phyloP scores from a whole-genome alignment of 2,888 invertebrate genomes.

The Xestia xanthographa region DNA sequence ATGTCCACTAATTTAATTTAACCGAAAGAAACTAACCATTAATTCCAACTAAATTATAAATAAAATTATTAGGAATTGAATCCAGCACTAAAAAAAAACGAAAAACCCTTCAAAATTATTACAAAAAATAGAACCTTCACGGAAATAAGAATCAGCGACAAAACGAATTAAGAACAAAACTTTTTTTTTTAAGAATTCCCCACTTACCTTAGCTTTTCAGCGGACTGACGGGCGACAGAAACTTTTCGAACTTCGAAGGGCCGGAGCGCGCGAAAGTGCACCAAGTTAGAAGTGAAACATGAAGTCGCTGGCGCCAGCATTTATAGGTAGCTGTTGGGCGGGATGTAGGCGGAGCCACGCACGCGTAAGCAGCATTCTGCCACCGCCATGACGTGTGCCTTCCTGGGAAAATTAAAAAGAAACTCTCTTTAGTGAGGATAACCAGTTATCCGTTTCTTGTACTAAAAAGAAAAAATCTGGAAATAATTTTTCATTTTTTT shows the following conservation, averaged over 20 bases:
- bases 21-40: not conserved
- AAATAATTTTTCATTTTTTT: not conserved
- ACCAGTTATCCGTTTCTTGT: not conserved
- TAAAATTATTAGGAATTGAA: too few species aligned
- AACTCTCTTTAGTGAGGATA: slow-evolving; percentile 9
- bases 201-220: slow-evolving; percentile 71
- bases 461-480: not conserved
- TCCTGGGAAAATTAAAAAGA: slow-evolving; percentile 42
- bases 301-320: slow-evolving; percentile 72
- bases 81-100: not conserved
- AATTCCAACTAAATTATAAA: not conserved
- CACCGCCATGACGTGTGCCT: slow-evolving; percentile 61
- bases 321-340: slow-evolving; percentile 84
- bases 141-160: too few species aligned
- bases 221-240: slow-evolving; percentile 59
- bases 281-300: slow-evolving; percentile 78
- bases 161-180: not conserved
- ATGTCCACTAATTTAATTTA: not conserved
- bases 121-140: not conserved
- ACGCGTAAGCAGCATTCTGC: slow-evolving; percentile 76
- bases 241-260: slow-evolving; percentile 72
- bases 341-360: slow-evolving; percentile 85
- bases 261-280: slow-evolving; percentile 80
- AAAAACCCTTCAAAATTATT: not conserved
- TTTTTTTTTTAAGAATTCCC: not conserved